These are phyloP conservation scores for Podarcis siculus DNA, from an alignment of 2,797 vertebrate genomes.

Conservation along the genomic window DNA sequence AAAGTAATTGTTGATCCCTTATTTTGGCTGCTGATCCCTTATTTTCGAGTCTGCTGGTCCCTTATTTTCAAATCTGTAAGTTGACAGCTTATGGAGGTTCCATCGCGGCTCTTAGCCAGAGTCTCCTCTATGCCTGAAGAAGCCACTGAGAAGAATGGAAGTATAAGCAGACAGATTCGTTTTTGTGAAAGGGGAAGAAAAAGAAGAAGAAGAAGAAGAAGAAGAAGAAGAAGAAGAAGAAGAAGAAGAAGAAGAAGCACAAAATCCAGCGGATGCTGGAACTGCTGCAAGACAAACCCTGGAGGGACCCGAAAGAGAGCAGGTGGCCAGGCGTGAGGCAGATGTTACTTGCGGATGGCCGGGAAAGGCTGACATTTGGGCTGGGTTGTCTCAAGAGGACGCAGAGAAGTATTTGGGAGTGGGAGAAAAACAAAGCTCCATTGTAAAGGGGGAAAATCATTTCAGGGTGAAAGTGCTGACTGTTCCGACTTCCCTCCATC, in stretches of 20 bases:
- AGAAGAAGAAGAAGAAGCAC: not conserved
- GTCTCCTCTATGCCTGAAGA: too few relatives aligned
- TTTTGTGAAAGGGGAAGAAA: not conserved
- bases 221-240: too few relatives aligned
- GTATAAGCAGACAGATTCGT: not conserved
- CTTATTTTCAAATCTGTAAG: too few relatives aligned
- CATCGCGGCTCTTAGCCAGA: not conserved
- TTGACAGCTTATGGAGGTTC: too few relatives aligned
- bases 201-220: not conserved
- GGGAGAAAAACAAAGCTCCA: not conserved
- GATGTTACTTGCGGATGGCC: not conserved
- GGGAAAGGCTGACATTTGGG: not conserved
- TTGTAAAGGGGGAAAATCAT: not conserved
- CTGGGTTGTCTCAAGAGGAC: not conserved
- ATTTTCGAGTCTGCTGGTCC: too few relatives aligned
- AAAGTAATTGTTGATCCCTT: too few relatives aligned
- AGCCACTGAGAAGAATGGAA: not conserved
- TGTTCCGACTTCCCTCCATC: not conserved
- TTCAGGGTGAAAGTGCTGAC: not conserved
- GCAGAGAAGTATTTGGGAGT: not conserved
- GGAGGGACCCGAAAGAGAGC: not conserved
- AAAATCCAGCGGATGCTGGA: not conserved
- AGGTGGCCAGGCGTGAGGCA: not conserved
- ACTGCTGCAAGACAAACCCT: not conserved
- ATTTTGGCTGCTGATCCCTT: too few relatives aligned